Evolutionary conservation across 2,888 invertebrate species (phyloP).

Genomic region (Rutpela maculata): DNA sequence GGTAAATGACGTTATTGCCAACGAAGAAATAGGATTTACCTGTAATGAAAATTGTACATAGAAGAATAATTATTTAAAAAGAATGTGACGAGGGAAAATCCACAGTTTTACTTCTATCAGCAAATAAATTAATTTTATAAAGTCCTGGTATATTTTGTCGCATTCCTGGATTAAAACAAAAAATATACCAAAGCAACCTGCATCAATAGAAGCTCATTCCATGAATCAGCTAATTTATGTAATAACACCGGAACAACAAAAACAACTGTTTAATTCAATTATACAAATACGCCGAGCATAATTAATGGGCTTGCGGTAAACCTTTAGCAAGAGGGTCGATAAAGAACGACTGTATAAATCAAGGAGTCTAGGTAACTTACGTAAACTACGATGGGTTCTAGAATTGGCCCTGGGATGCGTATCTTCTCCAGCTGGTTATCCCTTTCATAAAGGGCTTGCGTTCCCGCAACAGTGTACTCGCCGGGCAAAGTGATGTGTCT

Average conservation of each 20-base stretch:
- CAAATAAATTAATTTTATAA: too few relatives aligned
- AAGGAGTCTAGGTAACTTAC: slow-evolving; percentile 75
- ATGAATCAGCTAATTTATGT: slow-evolving; percentile 26
- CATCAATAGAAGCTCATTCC: not conserved
- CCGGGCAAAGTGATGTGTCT: slow-evolving; percentile 84
- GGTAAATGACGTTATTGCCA: too few relatives aligned
- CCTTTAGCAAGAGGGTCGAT: slow-evolving; percentile 47
- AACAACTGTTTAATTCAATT: slow-evolving; percentile 53
- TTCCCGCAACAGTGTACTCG: slow-evolving; percentile 88
- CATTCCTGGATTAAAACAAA: too few relatives aligned
- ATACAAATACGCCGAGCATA: slow-evolving; percentile 47
- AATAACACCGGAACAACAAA: slow-evolving; percentile 30
- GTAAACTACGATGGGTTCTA: slow-evolving; percentile 87
- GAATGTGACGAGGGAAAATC: too few relatives aligned
- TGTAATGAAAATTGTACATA: too few relatives aligned
- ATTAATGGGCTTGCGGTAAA: slow-evolving; percentile 52
- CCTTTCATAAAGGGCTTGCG: slow-evolving; percentile 86
- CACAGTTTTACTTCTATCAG: too few relatives aligned
- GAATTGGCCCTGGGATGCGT: slow-evolving; percentile 87
- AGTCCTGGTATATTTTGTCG: too few relatives aligned
- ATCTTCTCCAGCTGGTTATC: slow-evolving; percentile 88
- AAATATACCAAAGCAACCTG: not conserved
- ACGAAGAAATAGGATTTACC: too few relatives aligned
- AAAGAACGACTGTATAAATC: slow-evolving; percentile 48
- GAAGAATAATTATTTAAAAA: too few relatives aligned